These are phyloP conservation scores for Heliconius charithonia DNA, from an alignment of 2,888 invertebrate genomes.

Conservation along the genomic window DNA sequence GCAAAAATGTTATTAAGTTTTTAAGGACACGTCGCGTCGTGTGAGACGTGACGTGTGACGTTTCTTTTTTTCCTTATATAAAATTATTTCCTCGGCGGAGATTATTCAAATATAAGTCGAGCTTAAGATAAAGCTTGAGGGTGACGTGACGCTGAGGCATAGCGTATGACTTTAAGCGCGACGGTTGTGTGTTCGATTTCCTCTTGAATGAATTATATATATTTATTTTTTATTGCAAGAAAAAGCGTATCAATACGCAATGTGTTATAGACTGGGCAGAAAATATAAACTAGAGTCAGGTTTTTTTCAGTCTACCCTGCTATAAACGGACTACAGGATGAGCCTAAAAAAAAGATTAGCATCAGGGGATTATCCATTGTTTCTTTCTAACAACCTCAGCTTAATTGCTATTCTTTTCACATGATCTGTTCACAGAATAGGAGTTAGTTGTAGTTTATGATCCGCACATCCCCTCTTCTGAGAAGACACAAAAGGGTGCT, in stretches of 20 bases:
- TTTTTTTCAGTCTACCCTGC: not conserved
- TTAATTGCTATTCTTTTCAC: conserved; percentile 77
- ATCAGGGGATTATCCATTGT: conserved; percentile 61
- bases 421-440: conserved; percentile 71
- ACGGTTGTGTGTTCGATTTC: not conserved
- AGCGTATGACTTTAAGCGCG: not conserved
- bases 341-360: not conserved
- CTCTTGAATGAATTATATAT: not conserved
- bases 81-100: conserved; percentile 52
- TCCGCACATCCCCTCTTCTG: conserved; percentile 75
- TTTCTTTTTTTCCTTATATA: conserved; percentile 51
- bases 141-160: not conserved
- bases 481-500: conserved; percentile 81
- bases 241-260: not conserved
- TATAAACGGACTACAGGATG: not conserved
- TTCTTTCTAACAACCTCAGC: conserved; percentile 56
- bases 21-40: conserved; percentile 62
- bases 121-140: conserved; percentile 31
- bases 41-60: conserved; percentile 57
- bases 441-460: conserved; percentile 67
- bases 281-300: not conserved
- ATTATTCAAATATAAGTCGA: conserved; percentile 43
- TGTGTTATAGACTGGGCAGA: not conserved
- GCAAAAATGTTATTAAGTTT: conserved; percentile 78
- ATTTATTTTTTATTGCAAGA: not conserved